These are phyloP conservation scores for Gerris lacustris DNA, from an alignment of 2,888 invertebrate species.

Conservation along the genomic window DNA sequence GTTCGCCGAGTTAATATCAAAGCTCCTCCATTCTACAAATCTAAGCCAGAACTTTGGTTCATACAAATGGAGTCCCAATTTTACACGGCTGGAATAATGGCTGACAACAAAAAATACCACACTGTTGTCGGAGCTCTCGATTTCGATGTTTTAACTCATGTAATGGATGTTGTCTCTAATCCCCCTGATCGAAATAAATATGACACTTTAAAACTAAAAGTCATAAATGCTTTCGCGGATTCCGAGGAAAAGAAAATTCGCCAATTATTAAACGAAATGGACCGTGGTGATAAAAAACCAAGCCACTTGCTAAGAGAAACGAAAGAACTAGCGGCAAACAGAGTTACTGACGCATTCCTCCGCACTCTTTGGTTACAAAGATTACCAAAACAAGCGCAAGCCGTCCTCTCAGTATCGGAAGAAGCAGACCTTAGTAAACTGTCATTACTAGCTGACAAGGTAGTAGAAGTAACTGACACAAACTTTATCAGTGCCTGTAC, in stretches of 20 bases:
- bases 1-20: not conserved
- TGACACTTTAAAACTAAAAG: not conserved
- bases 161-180: not conserved
- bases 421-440: not conserved
- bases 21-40: not conserved
- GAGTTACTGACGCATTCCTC: not conserved
- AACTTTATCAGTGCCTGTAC: not conserved
- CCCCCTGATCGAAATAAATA: not conserved
- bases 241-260: not conserved
- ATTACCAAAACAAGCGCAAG: not conserved
- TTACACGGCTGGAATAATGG: not conserved
- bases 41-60: not conserved
- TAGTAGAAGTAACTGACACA: not conserved
- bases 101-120: not conserved
- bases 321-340: not conserved
- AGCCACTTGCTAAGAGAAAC: not conserved
- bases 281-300: not conserved
- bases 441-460: not conserved
- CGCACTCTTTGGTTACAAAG: not conserved
- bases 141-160: not conserved
- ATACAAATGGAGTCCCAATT: not conserved
- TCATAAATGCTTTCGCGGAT: not conserved
- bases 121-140: not conserved
- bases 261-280: not conserved
- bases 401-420: not conserved